These are phyloP conservation scores for Collichthys lucidus DNA, from an alignment of 2,113 vertebrate genomes.

Conservation along the genomic window DNA sequence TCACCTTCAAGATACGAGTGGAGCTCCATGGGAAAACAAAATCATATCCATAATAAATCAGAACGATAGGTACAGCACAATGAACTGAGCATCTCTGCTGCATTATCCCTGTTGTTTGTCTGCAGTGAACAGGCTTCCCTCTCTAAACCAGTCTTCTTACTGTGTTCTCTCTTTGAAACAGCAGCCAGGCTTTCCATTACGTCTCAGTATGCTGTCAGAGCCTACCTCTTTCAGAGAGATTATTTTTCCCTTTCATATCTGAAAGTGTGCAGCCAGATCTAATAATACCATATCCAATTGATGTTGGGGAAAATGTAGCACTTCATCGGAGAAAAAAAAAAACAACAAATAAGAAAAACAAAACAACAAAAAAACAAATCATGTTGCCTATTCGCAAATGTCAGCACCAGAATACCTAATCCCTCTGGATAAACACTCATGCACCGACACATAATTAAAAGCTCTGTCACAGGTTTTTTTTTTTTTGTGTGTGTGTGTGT, in stretches of 20 bases:
- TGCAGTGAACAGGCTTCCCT: conserved; percentile 25
- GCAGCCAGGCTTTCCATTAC: conserved; percentile 53
- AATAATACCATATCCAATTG: conserved; percentile 64
- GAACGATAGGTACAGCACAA: conserved; percentile 10
- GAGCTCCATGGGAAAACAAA: not conserved
- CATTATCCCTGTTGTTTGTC: conserved; percentile 34
- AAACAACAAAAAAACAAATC: conserved; percentile 18
- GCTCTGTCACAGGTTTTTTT: conserved; percentile 17
- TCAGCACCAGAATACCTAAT: conserved; percentile 43
- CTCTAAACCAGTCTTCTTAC: conserved; percentile 34
- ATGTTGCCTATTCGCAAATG: conserved; percentile 29
- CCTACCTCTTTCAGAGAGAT: conserved; percentile 46
- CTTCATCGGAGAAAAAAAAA: conserved; percentile 12
- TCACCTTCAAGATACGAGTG: conserved; percentile 5
- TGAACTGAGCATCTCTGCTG: conserved; percentile 11
- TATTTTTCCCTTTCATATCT: conserved; percentile 65
- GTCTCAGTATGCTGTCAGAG: conserved; percentile 51
- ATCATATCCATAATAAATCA: conserved; percentile 37
- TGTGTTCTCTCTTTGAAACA: conserved; percentile 47
- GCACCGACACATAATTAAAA: conserved; percentile 49
- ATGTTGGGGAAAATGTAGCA: conserved; percentile 51
- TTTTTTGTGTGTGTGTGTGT: not conserved
- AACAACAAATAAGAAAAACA: not conserved
- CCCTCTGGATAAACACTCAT: conserved; percentile 24
- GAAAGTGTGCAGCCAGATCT: conserved; percentile 64